Base-by-base conservation (phyloP, 2,113 vertebrate genomes). In the Syrmaticus mikado region DNA sequence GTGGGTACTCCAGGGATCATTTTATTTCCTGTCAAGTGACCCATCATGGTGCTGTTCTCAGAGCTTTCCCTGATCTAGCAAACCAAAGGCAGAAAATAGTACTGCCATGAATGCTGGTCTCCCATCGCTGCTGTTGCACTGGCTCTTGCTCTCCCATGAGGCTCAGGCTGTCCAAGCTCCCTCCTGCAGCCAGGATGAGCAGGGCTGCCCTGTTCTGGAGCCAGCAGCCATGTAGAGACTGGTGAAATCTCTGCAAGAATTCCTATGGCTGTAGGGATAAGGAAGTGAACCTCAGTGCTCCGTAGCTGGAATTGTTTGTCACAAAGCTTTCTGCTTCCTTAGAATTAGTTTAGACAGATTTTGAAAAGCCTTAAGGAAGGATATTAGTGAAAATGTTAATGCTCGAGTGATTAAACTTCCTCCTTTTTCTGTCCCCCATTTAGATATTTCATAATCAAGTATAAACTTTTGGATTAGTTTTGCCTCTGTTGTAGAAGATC, bases 71-170 rank as follows among this genome's bases (percentile, higher is more conserved):
- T 57, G 8, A 30, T 2, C 11, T 6, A 55, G 72, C 45, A 67
- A 41, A 79, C 2, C 0, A 1, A 82, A 71, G 66, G 38, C 32
- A 76, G 89, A n/a, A 57, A 72, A 27, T 10, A 34, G 32, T 50
- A 34, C 10, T 41, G 34, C 24, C 2, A 0, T 4, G 19, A 52
- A 10, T 4, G 28, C 2, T 18, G 53, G 14, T 27, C 17, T 10
- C 38, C 13, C 8, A 2, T 24, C 19, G 1, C 2, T 24, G 17
- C 20, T 27, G 65, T 1, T 27, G 24, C 13, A 36, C 19, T 83
- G 62, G 22, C 22, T 18, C 10, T 8, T 11, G 61, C 38, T 65
- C 18, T 43, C 21, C 90, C 50, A 36, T 27, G 11, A n/a, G 28
- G 30, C 45, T 10, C 45, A 78, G 30, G 10, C 19, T 34, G 16